Evolutionary conservation across 2,113 vertebrate species (phyloP), one percentile per base, ranked within the genome.

Genomic region (Dromaius novaehollandiae): DNA sequence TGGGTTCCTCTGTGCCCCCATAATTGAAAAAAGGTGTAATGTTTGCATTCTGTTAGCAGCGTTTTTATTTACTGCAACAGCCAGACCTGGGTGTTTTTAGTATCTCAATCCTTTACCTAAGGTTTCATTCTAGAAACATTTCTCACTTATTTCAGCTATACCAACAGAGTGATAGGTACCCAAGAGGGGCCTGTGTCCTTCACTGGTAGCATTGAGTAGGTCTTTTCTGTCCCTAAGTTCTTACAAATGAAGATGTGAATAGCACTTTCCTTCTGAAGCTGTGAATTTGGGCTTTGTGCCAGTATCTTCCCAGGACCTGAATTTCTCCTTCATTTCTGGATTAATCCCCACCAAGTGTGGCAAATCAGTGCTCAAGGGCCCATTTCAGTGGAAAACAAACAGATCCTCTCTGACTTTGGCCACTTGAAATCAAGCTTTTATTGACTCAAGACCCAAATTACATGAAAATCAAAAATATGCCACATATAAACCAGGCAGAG

Each of bases 261-360:
- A 74, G 18, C 20, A 85, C 69, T 91, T 89, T 73, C 36, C 60
- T 86, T 87, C 55, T 83, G 55, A 71, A 95, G 78, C 64, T 91
- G 55, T 88, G 42, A 50, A 60, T 83, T 80, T 83, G 19, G 91
- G 84, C 75, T 89, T 73, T 85, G 50, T 77, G 84, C 78, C 81
- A 86, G 48, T 36, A 25, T 73, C n/a, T 89, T 69, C 70, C 60
- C 0, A 4, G 20, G 68, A 34, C 40, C 50, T 73, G 55, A 85
- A 73, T 89, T 90, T 92, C 61, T 86, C 40, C 63, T 92, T 96
- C 0, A 4, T 68, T 88, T 86, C 68, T 94, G 36, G 60, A 70
- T 95, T 97, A 94, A 95, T 91, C 68, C 84, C 16, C 50, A 34
- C 66, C 75, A 86, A 95, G 50, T 81, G 75, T 89, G 82, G 68